Evolutionary conservation across 2,888 invertebrate genomes (phyloP).

Genomic region (Chymomyza fuscimana): DNA sequence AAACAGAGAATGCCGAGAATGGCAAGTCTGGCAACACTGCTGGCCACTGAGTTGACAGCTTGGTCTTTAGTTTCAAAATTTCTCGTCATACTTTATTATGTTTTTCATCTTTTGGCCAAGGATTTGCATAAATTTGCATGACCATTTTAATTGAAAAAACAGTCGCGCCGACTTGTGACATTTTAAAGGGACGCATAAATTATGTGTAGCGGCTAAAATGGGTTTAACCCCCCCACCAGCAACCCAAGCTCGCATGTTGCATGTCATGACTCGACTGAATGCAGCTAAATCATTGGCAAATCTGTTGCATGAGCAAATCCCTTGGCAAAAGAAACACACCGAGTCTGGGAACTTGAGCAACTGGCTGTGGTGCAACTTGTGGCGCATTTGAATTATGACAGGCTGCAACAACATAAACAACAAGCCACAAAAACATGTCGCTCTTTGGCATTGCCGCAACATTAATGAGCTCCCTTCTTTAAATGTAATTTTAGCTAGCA

Average conservation of each 20-base stretch:
- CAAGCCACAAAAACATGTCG: slow-evolving; percentile 37
- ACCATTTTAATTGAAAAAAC: slow-evolving; percentile 63
- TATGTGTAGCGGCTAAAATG: slow-evolving; percentile 39
- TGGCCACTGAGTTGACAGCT: slow-evolving; percentile 24
- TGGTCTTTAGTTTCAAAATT: neutral
- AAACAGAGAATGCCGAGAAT: slow-evolving; percentile 14
- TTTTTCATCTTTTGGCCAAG: slow-evolving; percentile 55
- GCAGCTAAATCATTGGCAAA: slow-evolving; percentile 74
- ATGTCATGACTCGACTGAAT: slow-evolving; percentile 49
- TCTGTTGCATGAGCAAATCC: slow-evolving; percentile 53
- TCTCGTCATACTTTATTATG: neutral
- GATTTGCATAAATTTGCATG: slow-evolving; percentile 73
- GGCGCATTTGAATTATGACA: slow-evolving; percentile 36
- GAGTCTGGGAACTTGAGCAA: slow-evolving; percentile 39
- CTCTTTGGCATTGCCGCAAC: slow-evolving; percentile 37
- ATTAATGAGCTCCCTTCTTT: slow-evolving; percentile 58
- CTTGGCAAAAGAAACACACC: slow-evolving; percentile 1
- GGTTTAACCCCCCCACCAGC: neutral
- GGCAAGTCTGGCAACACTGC: slow-evolving; percentile 39
- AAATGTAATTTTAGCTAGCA: neutral
- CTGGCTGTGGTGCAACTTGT: slow-evolving; percentile 29
- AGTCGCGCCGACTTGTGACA: slow-evolving; percentile 59
- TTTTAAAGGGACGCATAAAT: slow-evolving; percentile 72
- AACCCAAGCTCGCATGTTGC: neutral
- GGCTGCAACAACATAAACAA: slow-evolving; percentile 15